Conservation (phyloP, 2,888 invertebrate genomes). For the Tinea pellionella region DNA sequence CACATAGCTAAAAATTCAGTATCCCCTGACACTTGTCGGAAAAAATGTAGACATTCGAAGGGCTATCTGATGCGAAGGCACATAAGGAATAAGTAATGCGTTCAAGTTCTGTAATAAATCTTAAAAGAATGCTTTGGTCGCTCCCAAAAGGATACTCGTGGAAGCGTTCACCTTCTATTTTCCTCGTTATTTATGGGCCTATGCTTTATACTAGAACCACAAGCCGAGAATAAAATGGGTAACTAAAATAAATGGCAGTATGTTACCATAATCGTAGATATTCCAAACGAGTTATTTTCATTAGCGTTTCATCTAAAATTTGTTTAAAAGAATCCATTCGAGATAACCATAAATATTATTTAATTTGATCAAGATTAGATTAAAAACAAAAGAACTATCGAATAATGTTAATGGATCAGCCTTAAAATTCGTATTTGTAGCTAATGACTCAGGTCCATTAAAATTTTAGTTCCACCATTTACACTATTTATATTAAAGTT, state of each 20-base stretch:
- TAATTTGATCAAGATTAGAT: not conserved
- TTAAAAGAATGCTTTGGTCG: slow-evolving; percentile 68
- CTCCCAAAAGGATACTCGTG: slow-evolving; percentile 67
- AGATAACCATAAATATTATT: not conserved
- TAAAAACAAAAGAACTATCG: slow-evolving; percentile 3
- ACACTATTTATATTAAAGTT: slow-evolving; percentile 57
- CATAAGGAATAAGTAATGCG: slow-evolving; percentile 67
- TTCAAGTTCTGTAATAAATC: slow-evolving; percentile 67
- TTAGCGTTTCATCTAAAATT: not conserved
- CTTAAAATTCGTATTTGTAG: not conserved
- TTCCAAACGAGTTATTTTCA: not conserved
- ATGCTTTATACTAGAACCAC: slow-evolving; percentile 64
- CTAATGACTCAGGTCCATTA: not conserved
- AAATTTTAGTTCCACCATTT: slow-evolving; percentile 34
- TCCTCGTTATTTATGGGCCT: slow-evolving; percentile 65
- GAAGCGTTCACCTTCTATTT: slow-evolving; percentile 68
- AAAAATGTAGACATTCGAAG: slow-evolving; percentile 17
- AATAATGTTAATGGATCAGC: slow-evolving; percentile 1
- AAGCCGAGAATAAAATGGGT: slow-evolving; percentile 63
- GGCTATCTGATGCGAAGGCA: slow-evolving; percentile 49
- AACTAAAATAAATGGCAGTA: slow-evolving; percentile 61
- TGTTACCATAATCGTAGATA: slow-evolving; percentile 56
- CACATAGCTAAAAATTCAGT: not conserved
- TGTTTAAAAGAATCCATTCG: not conserved
- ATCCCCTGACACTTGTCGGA: not conserved